These are phyloP conservation scores for Himantopus leucocephalus DNA, from an alignment of 2,113 vertebrate species.

Conservation along the genomic window DNA sequence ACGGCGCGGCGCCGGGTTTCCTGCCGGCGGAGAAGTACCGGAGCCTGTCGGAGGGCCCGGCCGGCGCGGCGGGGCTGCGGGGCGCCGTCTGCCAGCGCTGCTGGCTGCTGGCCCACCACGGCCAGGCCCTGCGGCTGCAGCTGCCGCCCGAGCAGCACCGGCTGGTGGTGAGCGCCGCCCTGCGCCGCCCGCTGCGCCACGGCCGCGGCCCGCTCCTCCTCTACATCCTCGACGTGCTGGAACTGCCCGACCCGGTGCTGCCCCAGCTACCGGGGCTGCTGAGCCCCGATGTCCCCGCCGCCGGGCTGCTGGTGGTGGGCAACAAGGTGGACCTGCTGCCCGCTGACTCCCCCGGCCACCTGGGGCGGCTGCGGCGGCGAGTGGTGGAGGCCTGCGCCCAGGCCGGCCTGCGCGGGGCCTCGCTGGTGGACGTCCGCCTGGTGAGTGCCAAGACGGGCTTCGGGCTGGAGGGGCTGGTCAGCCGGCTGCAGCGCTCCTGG, in stretches of 20 bases:
- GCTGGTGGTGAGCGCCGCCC: constrained; percentile 60
- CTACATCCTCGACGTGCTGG: constrained; percentile 84
- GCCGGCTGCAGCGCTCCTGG: constrained; percentile 86
- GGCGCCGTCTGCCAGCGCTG: constrained; percentile 84
- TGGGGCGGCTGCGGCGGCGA: constrained; percentile 74
- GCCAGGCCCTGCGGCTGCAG: constrained; percentile 72
- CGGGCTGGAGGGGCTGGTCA: constrained; percentile 85
- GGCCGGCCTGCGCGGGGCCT: neutral
- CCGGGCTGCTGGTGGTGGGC: constrained; percentile 81
- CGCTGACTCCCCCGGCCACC: constrained; percentile 73
- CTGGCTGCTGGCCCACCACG: constrained; percentile 80
- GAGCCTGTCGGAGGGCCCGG: neutral
- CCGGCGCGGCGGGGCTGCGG: constrained; percentile 59
- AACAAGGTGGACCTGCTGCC: constrained; percentile 90
- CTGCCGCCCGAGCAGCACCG: constrained; percentile 77
- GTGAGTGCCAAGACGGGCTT: constrained; percentile 94
- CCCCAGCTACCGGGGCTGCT: constrained; percentile 73
- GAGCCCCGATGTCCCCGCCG: neutral
- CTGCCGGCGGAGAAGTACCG: constrained; percentile 83
- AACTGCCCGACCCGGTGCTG: constrained; percentile 83
- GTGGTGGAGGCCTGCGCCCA: constrained; percentile 69
- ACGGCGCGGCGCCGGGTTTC: constrained; percentile 75
- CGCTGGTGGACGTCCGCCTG: constrained; percentile 79
- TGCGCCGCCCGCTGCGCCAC: constrained; percentile 40
- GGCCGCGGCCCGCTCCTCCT: constrained; percentile 81